Evolutionary conservation across 2,888 invertebrate genomes (phyloP).

Genomic region (Stenchaetothrips biformis): DNA sequence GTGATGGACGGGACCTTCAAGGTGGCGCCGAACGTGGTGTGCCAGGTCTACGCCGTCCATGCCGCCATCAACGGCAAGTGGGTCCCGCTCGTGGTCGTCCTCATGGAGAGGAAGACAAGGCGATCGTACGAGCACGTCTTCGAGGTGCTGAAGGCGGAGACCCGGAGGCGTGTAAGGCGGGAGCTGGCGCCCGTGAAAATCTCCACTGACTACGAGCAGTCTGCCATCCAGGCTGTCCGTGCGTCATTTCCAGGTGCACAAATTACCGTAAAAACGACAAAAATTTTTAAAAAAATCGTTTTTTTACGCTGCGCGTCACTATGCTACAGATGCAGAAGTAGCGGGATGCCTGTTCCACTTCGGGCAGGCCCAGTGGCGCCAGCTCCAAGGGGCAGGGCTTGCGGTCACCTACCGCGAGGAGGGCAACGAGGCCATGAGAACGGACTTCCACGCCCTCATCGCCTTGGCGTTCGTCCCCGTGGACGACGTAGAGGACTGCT

Average conservation of each 20-base stretch:
- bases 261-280: too few species aligned
- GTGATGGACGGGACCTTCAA: conserved; percentile 22
- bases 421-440: neutral
- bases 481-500: conserved; percentile 1
- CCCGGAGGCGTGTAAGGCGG: neutral
- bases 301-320: too few species aligned
- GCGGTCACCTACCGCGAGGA: neutral
- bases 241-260: neutral
- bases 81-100: too few species aligned
- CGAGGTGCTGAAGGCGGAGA: neutral
- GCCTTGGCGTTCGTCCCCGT: conserved; percentile 23
- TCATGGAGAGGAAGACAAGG: conserved; percentile 19
- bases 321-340: too few species aligned
- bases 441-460: conserved; percentile 10
- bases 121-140: neutral
- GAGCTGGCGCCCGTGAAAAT: neutral
- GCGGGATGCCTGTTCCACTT: conserved; percentile 19
- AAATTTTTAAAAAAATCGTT: too few species aligned
- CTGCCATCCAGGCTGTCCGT: neutral
- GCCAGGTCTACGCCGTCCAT: conserved; percentile 1
- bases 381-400: neutral
- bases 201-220: neutral
- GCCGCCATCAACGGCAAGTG: neutral
- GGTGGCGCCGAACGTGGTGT: neutral
- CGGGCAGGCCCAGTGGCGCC: conserved; percentile 10